phyloP scores from a whole-genome alignment of 2,113 vertebrate species.

The Catharus minimus region DNA sequence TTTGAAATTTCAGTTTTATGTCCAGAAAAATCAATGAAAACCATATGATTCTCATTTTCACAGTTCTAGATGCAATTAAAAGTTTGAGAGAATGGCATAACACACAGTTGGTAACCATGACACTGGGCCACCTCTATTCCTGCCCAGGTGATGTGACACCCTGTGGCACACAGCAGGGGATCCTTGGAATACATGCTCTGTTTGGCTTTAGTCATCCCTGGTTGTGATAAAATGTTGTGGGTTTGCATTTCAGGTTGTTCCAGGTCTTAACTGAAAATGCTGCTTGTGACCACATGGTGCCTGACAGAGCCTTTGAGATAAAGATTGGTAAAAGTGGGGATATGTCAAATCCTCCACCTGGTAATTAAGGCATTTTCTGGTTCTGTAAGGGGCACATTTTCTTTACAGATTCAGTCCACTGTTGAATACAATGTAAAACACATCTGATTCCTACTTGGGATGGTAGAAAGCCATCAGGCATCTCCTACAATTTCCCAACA shows the following conservation, averaged over 20 bases:
- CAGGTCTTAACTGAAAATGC: neutral
- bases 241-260: neutral
- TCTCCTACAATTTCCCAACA: conserved; percentile 67
- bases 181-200: neutral
- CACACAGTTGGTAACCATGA: neutral
- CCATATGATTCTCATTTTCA: neutral
- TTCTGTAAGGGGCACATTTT: neutral
- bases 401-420: neutral
- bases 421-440: neutral
- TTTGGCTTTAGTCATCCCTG: neutral
- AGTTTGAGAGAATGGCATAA: neutral
- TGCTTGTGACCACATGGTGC: rapidly evolving
- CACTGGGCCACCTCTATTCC: neutral
- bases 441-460: conserved; percentile 76
- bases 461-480: conserved; percentile 83
- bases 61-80: neutral
- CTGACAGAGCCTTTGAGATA: neutral
- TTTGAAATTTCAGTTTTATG: neutral
- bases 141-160: neutral
- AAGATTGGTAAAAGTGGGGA: neutral
- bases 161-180: rapidly evolving
- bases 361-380: neutral
- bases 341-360: neutral
- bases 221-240: neutral
- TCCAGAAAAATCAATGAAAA: neutral